A percentile compares a stretch with the other conserved stretches of the same genome.
Conservation (phyloP, 2,888 invertebrate genomes). For the Epinotia ramella region DNA sequence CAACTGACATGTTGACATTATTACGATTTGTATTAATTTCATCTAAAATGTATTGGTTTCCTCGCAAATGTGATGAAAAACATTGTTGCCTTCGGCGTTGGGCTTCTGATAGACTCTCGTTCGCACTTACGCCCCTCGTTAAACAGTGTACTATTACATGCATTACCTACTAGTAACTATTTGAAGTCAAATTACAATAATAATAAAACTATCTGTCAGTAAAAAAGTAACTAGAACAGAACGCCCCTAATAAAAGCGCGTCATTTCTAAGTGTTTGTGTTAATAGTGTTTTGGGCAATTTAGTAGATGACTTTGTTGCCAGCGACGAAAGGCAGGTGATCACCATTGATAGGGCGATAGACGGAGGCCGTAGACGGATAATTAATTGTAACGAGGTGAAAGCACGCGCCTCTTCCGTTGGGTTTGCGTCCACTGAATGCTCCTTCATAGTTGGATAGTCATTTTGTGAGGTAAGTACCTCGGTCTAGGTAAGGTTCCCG, state of each 20-base stretch:
- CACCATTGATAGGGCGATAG: conserved; percentile 1
- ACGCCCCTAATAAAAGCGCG: not conserved
- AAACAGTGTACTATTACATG: too few relatives aligned
- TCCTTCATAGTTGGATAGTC: not conserved
- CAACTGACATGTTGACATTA: too few relatives aligned
- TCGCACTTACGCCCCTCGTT: too few relatives aligned
- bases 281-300: conserved; percentile 13
- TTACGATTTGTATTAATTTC: too few relatives aligned
- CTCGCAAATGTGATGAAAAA: too few relatives aligned
- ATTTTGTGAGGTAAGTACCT: not conserved
- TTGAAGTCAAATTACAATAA: not conserved
- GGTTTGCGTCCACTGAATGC: not conserved
- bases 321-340: conserved; percentile 13
- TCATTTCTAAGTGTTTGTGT: not conserved
- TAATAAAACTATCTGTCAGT: not conserved
- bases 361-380: not conserved
- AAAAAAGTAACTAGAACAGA: not conserved
- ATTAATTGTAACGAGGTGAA: conserved; percentile 30
- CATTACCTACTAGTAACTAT: too few relatives aligned
- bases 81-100: too few relatives aligned
- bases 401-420: conserved; percentile 13
- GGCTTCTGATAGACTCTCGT: too few relatives aligned
- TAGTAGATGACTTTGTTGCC: conserved; percentile 5
- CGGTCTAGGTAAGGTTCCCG: too few relatives aligned
- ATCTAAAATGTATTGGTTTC: too few relatives aligned